phyloP scores from a whole-genome alignment of 2,113 vertebrate genomes.

The Istiophorus platypterus region DNA sequence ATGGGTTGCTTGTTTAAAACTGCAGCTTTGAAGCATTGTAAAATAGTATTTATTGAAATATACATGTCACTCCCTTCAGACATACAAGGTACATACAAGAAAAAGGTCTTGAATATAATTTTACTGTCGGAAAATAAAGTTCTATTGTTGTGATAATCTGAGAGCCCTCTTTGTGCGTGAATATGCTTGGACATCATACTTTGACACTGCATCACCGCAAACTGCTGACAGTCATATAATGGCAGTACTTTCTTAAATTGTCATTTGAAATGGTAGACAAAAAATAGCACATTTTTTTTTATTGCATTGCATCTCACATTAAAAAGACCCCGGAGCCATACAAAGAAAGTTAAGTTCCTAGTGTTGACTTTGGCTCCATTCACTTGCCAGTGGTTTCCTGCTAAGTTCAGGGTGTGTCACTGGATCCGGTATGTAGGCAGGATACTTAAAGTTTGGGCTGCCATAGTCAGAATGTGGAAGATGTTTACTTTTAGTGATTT shows the following conservation, averaged over 20 bases:
- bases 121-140: conserved; percentile 26
- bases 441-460: conserved; percentile 51
- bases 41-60: background rate
- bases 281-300: background rate
- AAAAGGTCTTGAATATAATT: conserved; percentile 13
- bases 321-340: background rate
- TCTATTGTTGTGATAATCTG: conserved; percentile 7
- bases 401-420: conserved; percentile 58
- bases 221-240: conserved; percentile 10
- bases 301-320: background rate
- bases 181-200: background rate
- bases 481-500: conserved; percentile 49
- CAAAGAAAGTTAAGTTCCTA: background rate
- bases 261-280: background rate
- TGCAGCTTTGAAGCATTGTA: background rate
- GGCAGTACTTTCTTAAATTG: background rate
- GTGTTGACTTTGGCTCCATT: conserved; percentile 13
- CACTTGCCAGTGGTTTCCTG: conserved; percentile 21
- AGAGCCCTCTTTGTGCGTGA: background rate
- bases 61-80: background rate
- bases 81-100: too few species aligned
- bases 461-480: background rate
- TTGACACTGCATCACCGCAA: background rate
- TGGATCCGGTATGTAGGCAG: conserved; percentile 53
- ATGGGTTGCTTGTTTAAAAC: conserved; percentile 4